Evolutionary conservation across 2,113 vertebrate genomes (phyloP).

Genomic region (Rhea pennata): DNA sequence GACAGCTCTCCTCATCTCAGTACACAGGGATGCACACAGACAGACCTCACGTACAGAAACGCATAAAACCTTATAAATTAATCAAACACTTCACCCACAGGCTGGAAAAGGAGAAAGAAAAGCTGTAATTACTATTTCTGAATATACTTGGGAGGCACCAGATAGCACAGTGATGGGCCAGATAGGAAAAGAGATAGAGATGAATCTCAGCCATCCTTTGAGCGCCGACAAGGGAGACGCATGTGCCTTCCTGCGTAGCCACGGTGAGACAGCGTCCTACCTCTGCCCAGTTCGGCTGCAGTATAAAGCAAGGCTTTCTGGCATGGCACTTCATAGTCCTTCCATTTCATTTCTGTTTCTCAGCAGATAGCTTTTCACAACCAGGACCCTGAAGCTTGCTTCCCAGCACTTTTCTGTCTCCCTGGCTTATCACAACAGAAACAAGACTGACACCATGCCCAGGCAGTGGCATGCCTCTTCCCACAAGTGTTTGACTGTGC

Average conservation of each 20-base stretch:
- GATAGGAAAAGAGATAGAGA: neutral
- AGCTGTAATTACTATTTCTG: neutral
- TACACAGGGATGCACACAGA: neutral
- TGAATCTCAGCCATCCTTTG: slow-evolving; percentile 17
- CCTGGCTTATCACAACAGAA: neutral
- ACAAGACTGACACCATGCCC: neutral
- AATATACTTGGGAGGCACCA: slow-evolving; percentile 25
- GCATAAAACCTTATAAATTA: neutral
- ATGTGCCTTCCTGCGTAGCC: neutral
- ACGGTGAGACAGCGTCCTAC: neutral
- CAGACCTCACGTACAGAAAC: neutral
- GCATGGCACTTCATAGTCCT: neutral
- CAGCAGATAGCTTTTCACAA: slow-evolving; percentile 13
- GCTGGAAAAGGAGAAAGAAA: slow-evolving; percentile 7
- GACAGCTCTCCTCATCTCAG: neutral
- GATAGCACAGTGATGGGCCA: slow-evolving; percentile 1
- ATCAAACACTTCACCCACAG: neutral
- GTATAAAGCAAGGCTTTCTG: slow-evolving; percentile 25
- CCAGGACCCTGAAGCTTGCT: neutral
- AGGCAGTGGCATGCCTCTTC: neutral
- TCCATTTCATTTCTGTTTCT: slow-evolving; percentile 17
- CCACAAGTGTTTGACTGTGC: neutral
- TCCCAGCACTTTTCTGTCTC: neutral
- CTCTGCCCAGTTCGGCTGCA: slow-evolving; percentile 14
- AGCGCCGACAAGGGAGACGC: neutral